These are phyloP conservation scores for Desmodus rotundus DNA, from an alignment of 2,113 vertebrate genomes.

Conservation along the genomic window DNA sequence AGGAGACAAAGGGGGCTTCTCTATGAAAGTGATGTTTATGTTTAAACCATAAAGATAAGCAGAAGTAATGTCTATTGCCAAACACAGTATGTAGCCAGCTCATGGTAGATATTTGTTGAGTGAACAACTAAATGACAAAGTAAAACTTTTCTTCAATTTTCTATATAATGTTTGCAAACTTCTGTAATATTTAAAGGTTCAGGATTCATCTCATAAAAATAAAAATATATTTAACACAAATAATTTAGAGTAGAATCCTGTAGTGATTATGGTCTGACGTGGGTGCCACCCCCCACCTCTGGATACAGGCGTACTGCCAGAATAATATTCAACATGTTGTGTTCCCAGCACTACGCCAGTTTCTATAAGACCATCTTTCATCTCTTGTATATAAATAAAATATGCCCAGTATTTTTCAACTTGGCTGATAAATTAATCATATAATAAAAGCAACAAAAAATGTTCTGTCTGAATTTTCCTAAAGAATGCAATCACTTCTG, in stretches of 20 bases:
- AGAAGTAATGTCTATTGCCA: neutral
- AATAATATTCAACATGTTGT: neutral
- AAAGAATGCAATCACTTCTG: neutral
- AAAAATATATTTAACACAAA: neutral
- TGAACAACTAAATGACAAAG: neutral
- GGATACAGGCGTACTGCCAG: neutral
- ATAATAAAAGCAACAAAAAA: neutral
- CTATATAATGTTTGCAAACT: neutral
- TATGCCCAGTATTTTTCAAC: neutral
- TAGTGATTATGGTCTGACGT: neutral
- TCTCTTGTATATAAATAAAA: neutral
- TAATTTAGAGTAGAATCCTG: neutral
- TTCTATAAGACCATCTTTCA: neutral
- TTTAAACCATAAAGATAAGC: neutral
- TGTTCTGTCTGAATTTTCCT: neutral
- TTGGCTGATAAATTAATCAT: neutral
- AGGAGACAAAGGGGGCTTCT: neutral
- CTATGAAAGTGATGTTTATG: neutral
- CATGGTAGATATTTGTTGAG: neutral
- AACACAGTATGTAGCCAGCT: neutral
- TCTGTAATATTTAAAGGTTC: neutral
- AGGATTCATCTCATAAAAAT: neutral
- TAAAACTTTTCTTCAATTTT: neutral
- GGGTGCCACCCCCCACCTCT: no score
- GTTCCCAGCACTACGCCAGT: neutral